A percentile compares a stretch with the other conserved stretches of the same genome.
Conservation (phyloP, 2,797 vertebrate genomes). For the Sphenodon punctatus region DNA sequence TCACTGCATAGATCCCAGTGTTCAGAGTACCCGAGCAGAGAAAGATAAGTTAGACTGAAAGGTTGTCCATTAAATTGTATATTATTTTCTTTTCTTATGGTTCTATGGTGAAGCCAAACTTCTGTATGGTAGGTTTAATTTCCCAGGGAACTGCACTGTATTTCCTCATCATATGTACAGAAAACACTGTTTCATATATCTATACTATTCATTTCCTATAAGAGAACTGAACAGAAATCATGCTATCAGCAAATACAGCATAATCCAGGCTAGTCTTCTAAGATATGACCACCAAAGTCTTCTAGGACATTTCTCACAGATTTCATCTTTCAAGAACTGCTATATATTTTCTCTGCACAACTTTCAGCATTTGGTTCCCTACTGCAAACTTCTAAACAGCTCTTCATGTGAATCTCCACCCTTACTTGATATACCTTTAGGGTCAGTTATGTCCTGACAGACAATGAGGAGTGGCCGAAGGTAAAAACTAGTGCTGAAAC, state of each 20-base stretch:
- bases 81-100: not conserved
- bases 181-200: not conserved
- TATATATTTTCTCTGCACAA: not conserved
- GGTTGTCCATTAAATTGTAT: no score
- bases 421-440: not conserved
- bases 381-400: not conserved
- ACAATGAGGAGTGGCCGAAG: not conserved
- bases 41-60: accelerated
- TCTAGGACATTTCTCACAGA: not conserved
- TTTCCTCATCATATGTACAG: no score
- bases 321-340: not conserved
- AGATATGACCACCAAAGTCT: no score
- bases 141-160: not conserved
- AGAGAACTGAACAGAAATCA: not conserved
- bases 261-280: no score
- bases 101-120: not conserved
- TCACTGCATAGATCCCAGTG: no score
- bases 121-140: no score
- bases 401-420: not conserved
- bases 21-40: not conserved
- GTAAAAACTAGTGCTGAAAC: no score
- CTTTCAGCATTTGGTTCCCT: not conserved
- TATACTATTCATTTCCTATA: not conserved
- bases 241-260: not conserved
- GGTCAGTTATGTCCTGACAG: not conserved